Evolutionary conservation across 2,888 invertebrate genomes (phyloP).

Genomic region (Drosophila niveifrons): DNA sequence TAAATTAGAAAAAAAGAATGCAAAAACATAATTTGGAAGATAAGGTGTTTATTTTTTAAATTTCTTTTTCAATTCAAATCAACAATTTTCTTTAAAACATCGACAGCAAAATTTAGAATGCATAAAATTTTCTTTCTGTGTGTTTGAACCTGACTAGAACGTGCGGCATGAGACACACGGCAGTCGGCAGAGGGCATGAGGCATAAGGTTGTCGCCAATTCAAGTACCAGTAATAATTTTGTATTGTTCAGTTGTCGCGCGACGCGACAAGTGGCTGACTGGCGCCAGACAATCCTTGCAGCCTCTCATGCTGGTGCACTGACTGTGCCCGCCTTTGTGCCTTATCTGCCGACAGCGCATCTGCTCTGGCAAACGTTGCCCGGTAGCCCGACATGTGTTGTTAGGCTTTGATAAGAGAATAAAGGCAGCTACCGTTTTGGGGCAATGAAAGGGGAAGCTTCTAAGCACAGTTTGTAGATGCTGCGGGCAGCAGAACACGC

Average conservation of each 20-base stretch:
- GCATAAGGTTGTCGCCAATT: conserved; percentile 71
- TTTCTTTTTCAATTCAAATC: no score
- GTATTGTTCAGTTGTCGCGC: conserved; percentile 66
- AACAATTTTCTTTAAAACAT: neutral
- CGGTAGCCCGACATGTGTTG: conserved; percentile 69
- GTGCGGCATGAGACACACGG: no score
- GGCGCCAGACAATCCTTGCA: conserved; percentile 59
- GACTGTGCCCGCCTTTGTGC: conserved; percentile 48
- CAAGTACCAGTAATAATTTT: conserved; percentile 78
- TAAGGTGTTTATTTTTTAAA: no score
- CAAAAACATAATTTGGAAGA: no score
- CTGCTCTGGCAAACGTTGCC: conserved; percentile 52
- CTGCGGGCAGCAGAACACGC: conserved; percentile 1
- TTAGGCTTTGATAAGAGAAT: conserved; percentile 66
- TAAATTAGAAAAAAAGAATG: no score
- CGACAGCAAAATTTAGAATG: neutral
- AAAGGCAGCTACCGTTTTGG: conserved; percentile 47
- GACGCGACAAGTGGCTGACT: conserved; percentile 72
- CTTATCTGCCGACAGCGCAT: conserved; percentile 65
- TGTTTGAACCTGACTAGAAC: conserved; percentile 38
- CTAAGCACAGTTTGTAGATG: neutral
- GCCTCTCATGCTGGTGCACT: conserved; percentile 11
- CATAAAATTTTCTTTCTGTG: neutral
- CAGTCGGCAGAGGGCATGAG: neutral
- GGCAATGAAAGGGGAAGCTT: conserved; percentile 10